Evolutionary conservation across 2,113 vertebrate genomes (phyloP), one percentile per base, ranked within the genome.

Genomic region (Colinus virginianus): DNA sequence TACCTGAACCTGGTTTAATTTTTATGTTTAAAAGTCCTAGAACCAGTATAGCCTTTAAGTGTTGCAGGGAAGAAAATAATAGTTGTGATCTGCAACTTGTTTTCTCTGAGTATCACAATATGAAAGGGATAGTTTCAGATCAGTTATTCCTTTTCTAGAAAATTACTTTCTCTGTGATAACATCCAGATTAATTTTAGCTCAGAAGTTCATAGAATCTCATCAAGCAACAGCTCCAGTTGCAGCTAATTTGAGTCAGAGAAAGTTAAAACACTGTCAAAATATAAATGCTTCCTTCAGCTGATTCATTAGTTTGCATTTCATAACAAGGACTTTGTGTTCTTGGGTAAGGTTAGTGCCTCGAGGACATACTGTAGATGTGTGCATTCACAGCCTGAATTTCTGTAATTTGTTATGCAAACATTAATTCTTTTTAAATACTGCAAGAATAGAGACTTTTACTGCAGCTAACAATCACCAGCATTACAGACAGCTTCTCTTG

Each of bases 331-430:
- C 69, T 83, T 66, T 51, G 67, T 75, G 69, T 94, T 82, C 81
- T 72, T 91, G 94, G 75, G 81, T 84, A 87, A 94, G 79, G 79
- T 81, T 79, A 76, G 69, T 72, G 92, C 82, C 96, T 91, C 18
- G 84, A 90, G 72, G 80, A 63, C 78, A 61, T 72, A 80, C 82
- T 83, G 66, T 83, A 83, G 36, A 84, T 63, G 53, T 85, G 45
- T 70, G 48, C 63, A 89, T 87, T 90, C 90, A 86, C 22, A 18
- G 42, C 62, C 83, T 5, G 77, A 85, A 63, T 81, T 74, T 87
- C 95, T 91, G 74, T 92, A 88, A 76, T 96, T 94, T 90, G 93
- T 94, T 97, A 87, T 87, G 84, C 81, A 84, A 96, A 96, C 88
- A 84, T 71, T 45, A 79, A 69, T 90, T 94, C 78, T 79, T 94